Percentiles rank a stretch among this genome's conserved stretches.
Evolutionary conservation across 2,113 vertebrate genomes (phyloP).

Genomic region (Oryzias curvinotus): DNA sequence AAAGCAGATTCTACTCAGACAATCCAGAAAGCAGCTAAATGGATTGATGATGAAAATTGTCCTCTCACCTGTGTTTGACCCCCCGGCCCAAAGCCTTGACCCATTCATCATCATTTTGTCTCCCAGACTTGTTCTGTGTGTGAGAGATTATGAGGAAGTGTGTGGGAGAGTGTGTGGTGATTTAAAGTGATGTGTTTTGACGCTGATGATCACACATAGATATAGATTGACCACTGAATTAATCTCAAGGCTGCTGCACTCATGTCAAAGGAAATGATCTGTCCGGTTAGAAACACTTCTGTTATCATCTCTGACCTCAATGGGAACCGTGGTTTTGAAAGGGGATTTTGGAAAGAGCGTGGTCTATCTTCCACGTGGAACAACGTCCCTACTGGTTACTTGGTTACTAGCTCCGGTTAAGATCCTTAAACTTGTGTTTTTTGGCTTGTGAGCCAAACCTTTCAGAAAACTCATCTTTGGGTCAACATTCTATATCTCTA

Average conservation of each 20-base stretch:
- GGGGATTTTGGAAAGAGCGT: no score
- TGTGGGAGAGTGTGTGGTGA: slow-evolving; percentile 19
- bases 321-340: no score
- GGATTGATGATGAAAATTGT: slow-evolving; percentile 32
- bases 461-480: no score
- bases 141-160: slow-evolving; percentile 5
- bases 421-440: no score
- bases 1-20: background rate
- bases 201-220: slow-evolving; percentile 37
- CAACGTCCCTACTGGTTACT: no score
- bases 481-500: no score
- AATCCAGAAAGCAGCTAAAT: slow-evolving; percentile 15
- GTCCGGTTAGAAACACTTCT: no score
- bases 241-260: slow-evolving; percentile 10
- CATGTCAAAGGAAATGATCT: slow-evolving; percentile 9
- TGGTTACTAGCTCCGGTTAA: no score
- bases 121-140: slow-evolving; percentile 6
- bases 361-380: no score
- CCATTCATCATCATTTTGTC: slow-evolving; percentile 47
- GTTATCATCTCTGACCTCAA: no score
- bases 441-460: no score
- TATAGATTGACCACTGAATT: slow-evolving; percentile 45
- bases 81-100: slow-evolving; percentile 31
- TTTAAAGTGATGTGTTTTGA: slow-evolving; percentile 36
- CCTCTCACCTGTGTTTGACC: slow-evolving; percentile 61